Percentiles rank a stretch among this genome's conserved stretches.
Evolutionary conservation across 2,797 vertebrate species (phyloP).

Genomic region (Gila robusta): DNA sequence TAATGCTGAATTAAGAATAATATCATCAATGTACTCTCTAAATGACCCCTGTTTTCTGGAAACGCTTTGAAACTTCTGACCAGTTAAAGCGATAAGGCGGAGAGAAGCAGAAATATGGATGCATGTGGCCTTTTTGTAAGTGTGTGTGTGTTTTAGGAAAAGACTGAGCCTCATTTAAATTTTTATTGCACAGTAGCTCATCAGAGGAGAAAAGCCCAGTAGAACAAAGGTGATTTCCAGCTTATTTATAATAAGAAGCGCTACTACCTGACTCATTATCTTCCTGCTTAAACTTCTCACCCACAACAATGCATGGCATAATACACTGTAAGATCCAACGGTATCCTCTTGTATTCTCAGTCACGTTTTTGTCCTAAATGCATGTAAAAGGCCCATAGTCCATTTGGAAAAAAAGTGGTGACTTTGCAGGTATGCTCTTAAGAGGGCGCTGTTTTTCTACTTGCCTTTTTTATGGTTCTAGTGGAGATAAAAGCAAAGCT

Average conservation of each 20-base stretch:
- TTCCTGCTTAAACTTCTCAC: constrained; percentile 39
- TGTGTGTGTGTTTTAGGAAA: background rate
- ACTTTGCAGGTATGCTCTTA: background rate
- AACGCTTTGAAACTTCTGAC: background rate
- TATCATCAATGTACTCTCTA: background rate
- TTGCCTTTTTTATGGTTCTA: background rate
- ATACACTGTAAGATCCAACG: background rate
- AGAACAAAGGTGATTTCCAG: constrained; percentile 44
- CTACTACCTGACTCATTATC: constrained; percentile 48
- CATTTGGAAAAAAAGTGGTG: background rate
- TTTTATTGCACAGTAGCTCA: constrained; percentile 55
- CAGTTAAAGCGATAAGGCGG: background rate
- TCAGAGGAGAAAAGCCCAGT: constrained; percentile 42
- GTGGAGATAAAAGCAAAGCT: background rate
- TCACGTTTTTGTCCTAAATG: constrained; percentile 15
- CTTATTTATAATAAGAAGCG: constrained; percentile 35
- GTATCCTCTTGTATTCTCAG: constrained; percentile 17
- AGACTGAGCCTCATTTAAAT: constrained; percentile 46
- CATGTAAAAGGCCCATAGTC: background rate
- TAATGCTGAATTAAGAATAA: constrained; percentile 37
- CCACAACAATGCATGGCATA: constrained; percentile 20
- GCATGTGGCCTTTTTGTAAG: background rate
- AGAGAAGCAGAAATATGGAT: constrained; percentile 25
- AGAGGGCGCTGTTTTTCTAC: background rate
- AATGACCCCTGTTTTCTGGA: constrained; percentile 21